These are phyloP conservation scores for Sipha maydis DNA, from an alignment of 2,888 invertebrate genomes.

Conservation along the genomic window DNA sequence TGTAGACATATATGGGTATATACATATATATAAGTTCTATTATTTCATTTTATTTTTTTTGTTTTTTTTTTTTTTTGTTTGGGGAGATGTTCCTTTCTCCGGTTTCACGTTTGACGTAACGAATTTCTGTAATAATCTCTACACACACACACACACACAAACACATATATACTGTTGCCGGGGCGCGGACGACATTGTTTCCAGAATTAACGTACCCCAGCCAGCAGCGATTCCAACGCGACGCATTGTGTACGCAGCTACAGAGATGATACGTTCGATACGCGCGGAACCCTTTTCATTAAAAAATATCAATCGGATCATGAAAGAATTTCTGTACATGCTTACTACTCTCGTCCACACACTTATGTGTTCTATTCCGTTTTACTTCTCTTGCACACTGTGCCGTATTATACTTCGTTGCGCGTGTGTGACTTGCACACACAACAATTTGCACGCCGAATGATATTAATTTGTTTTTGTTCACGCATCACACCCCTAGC, in stretches of 20 bases:
- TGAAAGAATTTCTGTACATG: slow-evolving; percentile 40
- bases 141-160: slow-evolving; percentile 27
- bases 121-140: slow-evolving; percentile 60
- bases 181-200: slow-evolving; percentile 59
- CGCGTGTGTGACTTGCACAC: background rate
- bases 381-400: background rate
- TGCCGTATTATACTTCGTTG: background rate
- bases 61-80: slow-evolving; percentile 35
- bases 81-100: slow-evolving; percentile 61
- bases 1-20: background rate
- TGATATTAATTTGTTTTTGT: slow-evolving; percentile 47
- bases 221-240: slow-evolving; percentile 44
- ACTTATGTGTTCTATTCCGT: background rate
- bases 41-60: slow-evolving; percentile 48
- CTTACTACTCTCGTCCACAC: background rate
- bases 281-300: slow-evolving; percentile 55
- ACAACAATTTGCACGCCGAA: slow-evolving; percentile 42
- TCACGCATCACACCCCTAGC: slow-evolving; percentile 44
- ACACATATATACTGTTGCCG: background rate
- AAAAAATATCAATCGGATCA: slow-evolving; percentile 57
- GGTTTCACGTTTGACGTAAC: slow-evolving; percentile 60
- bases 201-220: slow-evolving; percentile 59
- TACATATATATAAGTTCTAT: slow-evolving; percentile 39
- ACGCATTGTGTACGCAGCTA: slow-evolving; percentile 10
- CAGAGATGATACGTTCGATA: slow-evolving; percentile 51